Base-by-base conservation (phyloP, 1,140 invertebrate species). In the Battus philenor region DNA sequence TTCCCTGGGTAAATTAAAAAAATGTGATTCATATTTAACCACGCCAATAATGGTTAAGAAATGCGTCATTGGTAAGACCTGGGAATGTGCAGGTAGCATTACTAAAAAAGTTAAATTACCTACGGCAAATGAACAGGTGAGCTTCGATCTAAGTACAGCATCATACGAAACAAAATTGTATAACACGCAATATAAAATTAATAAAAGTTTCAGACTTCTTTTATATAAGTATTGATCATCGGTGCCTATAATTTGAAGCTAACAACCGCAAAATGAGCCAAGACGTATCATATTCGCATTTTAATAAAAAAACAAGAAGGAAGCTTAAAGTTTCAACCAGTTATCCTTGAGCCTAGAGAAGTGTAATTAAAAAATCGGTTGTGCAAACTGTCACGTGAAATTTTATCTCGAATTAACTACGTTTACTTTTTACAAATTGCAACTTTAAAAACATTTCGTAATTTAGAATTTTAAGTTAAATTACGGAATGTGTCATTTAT, bases 11-110 rank as follows among this genome's bases (percentile, higher is more conserved):
- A 31, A 58, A 68, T 60, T 59, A 44, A 49, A 54, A 54, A 50
- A 61, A 68, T 44, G 50, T 38, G 22, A 36, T 36, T 44, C 51
- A 49, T 70, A 63, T 71, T 55, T 68, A 60, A 68, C 54, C 58
- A 53, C 50, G 53, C 54, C 63, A 31, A 55, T 64, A 32, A 34
- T 16, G 30, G 20, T 29, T 26, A 17, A 22, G 32, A 39, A 16
- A 16, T 49, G 55, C 66, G 63, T 69, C 63, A 67, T 60, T 47
- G 31, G 36, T 47, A 47, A 39, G 16, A 30, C 16, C n/a, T 10
- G 33, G 16, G 33, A 36, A 11, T 36, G 33, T 9, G 17, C 33
- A 36, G 33, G 33, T 36, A 36, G 33, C 9, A 20, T 20, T 5
- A 36, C 10, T 17, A 36, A 36, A 36, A 36, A 18, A 15, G 20